Evolutionary conservation across 2,113 vertebrate genomes (phyloP).

Genomic region (Python bivittatus): DNA sequence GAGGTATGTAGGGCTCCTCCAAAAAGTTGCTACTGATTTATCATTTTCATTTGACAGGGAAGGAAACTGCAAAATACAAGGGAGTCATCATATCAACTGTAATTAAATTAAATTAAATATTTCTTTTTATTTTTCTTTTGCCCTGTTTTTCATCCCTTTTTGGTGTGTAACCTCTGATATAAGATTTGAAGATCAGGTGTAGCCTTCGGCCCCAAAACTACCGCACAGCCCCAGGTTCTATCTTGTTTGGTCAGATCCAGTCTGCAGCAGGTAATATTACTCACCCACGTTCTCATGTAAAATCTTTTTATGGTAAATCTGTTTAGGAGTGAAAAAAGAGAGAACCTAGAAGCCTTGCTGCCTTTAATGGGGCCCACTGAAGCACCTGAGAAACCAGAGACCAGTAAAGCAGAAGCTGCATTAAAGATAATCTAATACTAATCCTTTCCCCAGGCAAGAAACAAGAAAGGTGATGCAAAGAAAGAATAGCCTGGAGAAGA

Average conservation of each 20-base stretch:
- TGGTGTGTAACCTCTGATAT: not conserved
- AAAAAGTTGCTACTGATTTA: not conserved
- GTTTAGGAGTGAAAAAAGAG: not conserved
- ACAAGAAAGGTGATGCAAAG: not conserved
- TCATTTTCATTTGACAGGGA: too few species aligned
- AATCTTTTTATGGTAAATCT: not conserved
- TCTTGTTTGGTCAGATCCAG: not conserved
- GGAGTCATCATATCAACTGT: not conserved
- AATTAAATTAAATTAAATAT: not conserved
- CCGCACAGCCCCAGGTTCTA: not conserved
- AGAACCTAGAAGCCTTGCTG: not conserved
- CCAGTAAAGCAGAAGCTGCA: not conserved
- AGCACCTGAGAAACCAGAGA: not conserved
- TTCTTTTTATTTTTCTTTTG: too few species aligned
- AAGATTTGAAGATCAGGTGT: not conserved
- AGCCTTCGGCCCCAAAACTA: not conserved
- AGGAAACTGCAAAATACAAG: not conserved
- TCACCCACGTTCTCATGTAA: not conserved
- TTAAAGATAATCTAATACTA: not conserved
- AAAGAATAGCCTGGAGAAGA: not conserved
- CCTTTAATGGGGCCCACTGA: not conserved
- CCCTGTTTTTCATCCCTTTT: not conserved
- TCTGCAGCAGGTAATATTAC: not conserved
- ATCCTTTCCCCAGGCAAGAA: not conserved
- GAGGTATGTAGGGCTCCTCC: not conserved